Percentiles rank a stretch among this genome's conserved stretches.
Conservation (phyloP, 2,888 invertebrate genomes). For the Carcina quercana region DNA sequence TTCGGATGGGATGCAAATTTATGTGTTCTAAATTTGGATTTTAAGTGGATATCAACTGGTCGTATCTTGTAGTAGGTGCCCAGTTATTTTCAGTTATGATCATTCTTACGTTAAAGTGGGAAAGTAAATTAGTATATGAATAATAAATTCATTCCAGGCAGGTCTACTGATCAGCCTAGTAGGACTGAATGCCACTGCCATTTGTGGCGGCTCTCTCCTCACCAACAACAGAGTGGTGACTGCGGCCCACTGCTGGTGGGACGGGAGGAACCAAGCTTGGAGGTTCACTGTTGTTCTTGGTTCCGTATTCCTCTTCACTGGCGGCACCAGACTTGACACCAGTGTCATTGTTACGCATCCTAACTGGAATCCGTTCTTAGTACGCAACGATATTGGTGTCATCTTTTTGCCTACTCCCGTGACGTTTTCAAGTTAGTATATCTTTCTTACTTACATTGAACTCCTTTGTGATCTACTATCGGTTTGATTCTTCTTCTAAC, state of each 20-base stretch:
- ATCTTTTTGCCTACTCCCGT: constrained; percentile 29
- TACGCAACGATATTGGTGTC: constrained; percentile 38
- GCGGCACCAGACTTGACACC: constrained; percentile 12
- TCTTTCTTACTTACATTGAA: background rate
- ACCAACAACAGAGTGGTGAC: constrained; percentile 16
- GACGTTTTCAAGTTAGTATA: constrained; percentile 25
- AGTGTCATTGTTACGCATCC: constrained; percentile 23
- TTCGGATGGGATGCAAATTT: no score
- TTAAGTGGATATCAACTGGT: background rate
- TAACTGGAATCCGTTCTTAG: constrained; percentile 29
- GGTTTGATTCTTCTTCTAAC: no score
- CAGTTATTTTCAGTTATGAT: background rate
- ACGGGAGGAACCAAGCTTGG: constrained; percentile 23
- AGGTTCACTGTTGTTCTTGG: constrained; percentile 24
- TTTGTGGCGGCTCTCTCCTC: constrained; percentile 1
- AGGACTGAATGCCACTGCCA: background rate
- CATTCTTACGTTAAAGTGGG: no score
- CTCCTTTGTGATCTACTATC: no score
- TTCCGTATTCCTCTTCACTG: constrained; percentile 18
- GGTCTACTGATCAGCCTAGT: background rate
- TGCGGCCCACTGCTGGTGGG: constrained; percentile 30
- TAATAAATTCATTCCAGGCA: constrained; percentile 1
- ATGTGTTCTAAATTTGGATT: no score
- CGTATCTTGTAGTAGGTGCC: background rate
- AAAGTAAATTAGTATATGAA: no score